Evolutionary conservation across 1,140 invertebrate species (phyloP).

Genomic region (Zaprionus kolodkinae): DNA sequence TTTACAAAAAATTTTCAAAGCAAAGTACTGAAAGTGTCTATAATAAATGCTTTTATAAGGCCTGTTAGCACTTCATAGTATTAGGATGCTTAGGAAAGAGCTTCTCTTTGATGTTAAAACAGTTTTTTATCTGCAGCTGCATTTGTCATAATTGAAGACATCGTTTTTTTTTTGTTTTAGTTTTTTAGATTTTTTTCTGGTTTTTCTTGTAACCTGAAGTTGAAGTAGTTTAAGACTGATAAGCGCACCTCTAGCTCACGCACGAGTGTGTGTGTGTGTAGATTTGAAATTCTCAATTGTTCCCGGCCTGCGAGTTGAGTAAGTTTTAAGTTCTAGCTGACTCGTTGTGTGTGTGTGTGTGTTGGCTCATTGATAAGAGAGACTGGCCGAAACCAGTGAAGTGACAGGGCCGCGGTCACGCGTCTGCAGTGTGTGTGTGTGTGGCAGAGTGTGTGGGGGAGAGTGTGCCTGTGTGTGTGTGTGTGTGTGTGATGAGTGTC

Average conservation of each 20-base stretch:
- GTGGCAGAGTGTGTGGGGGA: neutral
- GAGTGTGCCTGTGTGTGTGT: neutral
- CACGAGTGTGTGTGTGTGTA: slow-evolving; percentile 12
- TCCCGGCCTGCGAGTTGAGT: slow-evolving; percentile 40
- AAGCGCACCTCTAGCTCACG: slow-evolving; percentile 13
- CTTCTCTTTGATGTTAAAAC: no score
- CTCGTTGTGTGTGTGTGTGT: slow-evolving; percentile 46
- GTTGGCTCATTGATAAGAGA: slow-evolving; percentile 69
- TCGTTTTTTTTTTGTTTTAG: neutral
- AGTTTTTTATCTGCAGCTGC: no score
- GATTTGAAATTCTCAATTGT: slow-evolving; percentile 32
- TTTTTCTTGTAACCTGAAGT: neutral
- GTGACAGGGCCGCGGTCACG: slow-evolving; percentile 48
- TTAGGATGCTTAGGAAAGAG: no score
- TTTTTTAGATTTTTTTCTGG: no score
- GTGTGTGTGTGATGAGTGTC: slow-evolving; percentile 2
- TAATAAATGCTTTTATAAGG: no score
- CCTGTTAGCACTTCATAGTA: no score
- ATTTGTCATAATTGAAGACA: no score
- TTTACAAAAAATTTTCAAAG: no score
- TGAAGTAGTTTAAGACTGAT: neutral
- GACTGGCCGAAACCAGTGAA: slow-evolving; percentile 45
- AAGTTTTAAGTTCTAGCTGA: slow-evolving; percentile 68
- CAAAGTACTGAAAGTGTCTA: no score
- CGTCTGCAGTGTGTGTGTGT: slow-evolving; percentile 11